Conservation (phyloP, 2,113 vertebrate species). For the Burhinus oedicnemus region DNA sequence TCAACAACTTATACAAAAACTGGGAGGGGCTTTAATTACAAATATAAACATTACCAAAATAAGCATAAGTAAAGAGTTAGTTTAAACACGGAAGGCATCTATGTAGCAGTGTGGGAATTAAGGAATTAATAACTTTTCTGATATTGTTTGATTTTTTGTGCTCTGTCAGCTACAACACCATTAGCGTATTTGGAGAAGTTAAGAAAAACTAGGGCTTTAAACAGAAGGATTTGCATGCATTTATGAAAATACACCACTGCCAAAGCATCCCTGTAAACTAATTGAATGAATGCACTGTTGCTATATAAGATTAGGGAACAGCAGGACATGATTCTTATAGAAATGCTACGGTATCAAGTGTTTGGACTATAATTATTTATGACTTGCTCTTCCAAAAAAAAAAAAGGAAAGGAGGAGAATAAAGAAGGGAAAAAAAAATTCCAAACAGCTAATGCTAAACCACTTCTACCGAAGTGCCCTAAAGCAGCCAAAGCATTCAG, state of each 20-base stretch:
- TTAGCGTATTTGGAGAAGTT: background rate
- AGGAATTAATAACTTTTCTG: background rate
- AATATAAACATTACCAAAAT: background rate
- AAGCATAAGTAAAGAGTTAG: background rate
- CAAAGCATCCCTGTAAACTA: background rate
- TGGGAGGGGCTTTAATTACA: background rate
- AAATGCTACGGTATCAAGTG: background rate
- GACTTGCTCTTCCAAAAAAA: background rate
- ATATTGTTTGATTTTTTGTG: background rate
- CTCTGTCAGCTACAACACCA: background rate
- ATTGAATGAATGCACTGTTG: background rate
- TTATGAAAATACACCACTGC: slow-evolving; percentile 8
- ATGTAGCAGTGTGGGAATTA: background rate
- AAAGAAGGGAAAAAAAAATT: background rate
- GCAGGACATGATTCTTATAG: background rate
- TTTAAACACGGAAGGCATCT: background rate
- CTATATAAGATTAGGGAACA: background rate
- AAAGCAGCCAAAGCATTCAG: slow-evolving; percentile 15
- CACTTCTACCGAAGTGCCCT: background rate
- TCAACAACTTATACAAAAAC: background rate
- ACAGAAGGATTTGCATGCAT: background rate
- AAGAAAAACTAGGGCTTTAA: background rate
- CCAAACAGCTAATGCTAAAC: background rate
- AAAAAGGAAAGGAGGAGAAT: background rate
- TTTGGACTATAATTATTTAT: background rate